A percentile compares a stretch with the other conserved stretches of the same genome.
Conservation (phyloP, 2,113 vertebrate genomes). For the Agapornis roseicollis region DNA sequence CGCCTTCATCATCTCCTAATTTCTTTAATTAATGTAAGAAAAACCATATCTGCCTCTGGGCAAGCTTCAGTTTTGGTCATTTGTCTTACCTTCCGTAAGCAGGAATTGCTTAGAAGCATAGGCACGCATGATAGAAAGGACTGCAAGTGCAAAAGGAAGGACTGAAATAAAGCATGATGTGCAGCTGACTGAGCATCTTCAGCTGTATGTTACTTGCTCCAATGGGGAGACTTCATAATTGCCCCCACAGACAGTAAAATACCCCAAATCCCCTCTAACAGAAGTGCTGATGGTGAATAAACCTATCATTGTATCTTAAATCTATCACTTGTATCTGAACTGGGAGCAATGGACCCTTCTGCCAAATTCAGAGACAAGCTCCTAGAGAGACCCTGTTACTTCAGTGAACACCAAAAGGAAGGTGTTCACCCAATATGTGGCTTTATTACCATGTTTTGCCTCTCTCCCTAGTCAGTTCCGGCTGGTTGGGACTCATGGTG, state of each 20-base stretch:
- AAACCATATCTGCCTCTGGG: not conserved
- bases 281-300: not conserved
- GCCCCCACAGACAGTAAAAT: not conserved
- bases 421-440: not conserved
- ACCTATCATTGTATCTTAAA: not conserved
- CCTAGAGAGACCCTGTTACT: not conserved
- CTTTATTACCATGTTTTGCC: not conserved
- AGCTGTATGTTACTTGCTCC: not conserved
- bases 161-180: not conserved
- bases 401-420: not conserved
- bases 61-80: constrained; percentile 17
- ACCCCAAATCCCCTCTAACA: not conserved
- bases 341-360: not conserved
- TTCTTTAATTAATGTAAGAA: constrained; percentile 57
- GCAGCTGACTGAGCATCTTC: not conserved
- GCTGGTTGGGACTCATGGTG: too few relatives aligned
- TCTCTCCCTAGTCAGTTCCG: not conserved
- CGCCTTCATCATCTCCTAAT: constrained; percentile 19
- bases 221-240: not conserved
- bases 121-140: not conserved
- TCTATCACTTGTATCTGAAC: not conserved
- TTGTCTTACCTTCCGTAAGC: constrained; percentile 29
- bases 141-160: not conserved
- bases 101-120: not conserved
- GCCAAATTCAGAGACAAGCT: not conserved